Conservation (phyloP, 2,113 vertebrate genomes). For the Genyomyrus donnyi region DNA sequence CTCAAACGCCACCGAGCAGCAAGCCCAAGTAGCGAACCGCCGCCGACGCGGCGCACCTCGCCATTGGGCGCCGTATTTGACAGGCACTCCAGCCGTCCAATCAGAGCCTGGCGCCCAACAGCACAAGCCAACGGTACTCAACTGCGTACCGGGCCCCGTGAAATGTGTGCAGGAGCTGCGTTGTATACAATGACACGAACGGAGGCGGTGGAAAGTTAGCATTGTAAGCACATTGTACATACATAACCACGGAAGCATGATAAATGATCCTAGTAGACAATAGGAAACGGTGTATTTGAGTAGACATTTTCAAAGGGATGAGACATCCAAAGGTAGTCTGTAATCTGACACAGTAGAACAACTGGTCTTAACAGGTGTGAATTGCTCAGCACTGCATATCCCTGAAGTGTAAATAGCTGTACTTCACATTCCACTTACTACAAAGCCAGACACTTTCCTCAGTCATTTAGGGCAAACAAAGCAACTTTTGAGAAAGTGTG, state of each 20-base stretch:
- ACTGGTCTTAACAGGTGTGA: constrained; percentile 5
- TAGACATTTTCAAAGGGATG: neutral
- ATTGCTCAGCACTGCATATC: neutral
- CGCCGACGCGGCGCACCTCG: neutral
- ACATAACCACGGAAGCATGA: neutral
- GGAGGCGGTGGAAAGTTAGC: constrained; percentile 18
- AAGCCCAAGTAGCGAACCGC: neutral
- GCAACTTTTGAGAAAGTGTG: neutral
- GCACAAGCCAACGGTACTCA: constrained; percentile 30
- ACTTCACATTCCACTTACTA: neutral
- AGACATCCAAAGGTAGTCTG: neutral
- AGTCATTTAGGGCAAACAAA: neutral
- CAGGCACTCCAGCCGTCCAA: constrained; percentile 38
- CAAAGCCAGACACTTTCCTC: neutral
- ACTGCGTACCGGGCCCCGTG: neutral
- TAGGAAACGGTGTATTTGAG: neutral
- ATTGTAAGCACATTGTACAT: neutral
- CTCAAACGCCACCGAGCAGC: neutral
- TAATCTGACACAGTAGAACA: neutral
- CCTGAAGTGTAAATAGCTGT: neutral
- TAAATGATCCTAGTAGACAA: neutral
- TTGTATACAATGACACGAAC: neutral
- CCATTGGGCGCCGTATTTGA: constrained; percentile 36
- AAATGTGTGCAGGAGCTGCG: neutral
- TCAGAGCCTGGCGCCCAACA: neutral